Evolutionary conservation across 2,888 invertebrate species (phyloP).

Genomic region (Andrena dorsata): DNA sequence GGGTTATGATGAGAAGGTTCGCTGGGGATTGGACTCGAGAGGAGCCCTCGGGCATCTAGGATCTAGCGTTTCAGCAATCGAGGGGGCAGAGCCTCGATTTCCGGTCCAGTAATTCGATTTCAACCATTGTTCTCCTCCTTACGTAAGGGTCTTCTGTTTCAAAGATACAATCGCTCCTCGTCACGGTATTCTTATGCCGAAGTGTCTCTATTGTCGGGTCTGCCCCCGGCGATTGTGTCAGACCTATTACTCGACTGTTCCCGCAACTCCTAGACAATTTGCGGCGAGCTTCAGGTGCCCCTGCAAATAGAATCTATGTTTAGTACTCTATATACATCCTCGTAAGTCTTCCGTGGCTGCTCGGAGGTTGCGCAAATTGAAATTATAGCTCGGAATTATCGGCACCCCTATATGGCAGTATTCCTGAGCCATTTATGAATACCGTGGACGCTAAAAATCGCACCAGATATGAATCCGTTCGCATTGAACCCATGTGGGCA

Average conservation of each 20-base stretch:
- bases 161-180: background rate
- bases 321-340: no score
- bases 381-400: no score
- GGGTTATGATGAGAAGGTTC: no score
- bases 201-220: background rate
- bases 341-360: no score
- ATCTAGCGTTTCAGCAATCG: background rate
- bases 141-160: background rate
- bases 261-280: background rate
- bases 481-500: no score
- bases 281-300: background rate
- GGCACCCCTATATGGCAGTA: no score
- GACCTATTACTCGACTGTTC: background rate
- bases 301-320: no score
- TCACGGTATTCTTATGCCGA: background rate
- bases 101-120: slow-evolving; percentile 7
- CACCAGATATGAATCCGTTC: no score
- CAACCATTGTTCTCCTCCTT: slow-evolving; percentile 1
- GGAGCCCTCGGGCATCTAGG: background rate
- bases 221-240: background rate
- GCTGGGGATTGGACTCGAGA: no score
- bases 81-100: background rate
- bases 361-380: no score
- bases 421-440: no score
- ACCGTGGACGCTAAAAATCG: no score